These are phyloP conservation scores for Allygus modestus DNA, from an alignment of 2,888 invertebrate genomes.

Conservation along the genomic window DNA sequence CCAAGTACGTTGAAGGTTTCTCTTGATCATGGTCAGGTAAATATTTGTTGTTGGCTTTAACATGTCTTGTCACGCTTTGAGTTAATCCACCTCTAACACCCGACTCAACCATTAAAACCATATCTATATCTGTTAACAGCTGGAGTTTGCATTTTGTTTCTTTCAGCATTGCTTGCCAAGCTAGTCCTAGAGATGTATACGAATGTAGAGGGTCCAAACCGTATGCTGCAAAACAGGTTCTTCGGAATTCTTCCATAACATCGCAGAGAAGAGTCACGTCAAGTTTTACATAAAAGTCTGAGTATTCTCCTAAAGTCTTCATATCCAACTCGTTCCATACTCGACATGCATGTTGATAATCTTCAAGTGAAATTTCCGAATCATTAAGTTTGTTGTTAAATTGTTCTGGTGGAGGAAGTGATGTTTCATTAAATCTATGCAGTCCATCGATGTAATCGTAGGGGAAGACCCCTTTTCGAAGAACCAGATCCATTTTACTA, in stretches of 20 bases:
- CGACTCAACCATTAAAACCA: constrained; percentile 62
- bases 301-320: constrained; percentile 72
- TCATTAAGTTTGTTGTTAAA: constrained; percentile 70
- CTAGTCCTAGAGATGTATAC: constrained; percentile 61
- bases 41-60: constrained; percentile 59
- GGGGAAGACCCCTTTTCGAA: constrained; percentile 63
- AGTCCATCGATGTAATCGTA: constrained; percentile 68
- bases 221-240: constrained; percentile 43
- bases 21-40: constrained; percentile 55
- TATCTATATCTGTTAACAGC: constrained; percentile 63
- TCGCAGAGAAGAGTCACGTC: constrained; percentile 63
- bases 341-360: constrained; percentile 72
- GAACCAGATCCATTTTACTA: constrained; percentile 23
- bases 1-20: constrained; percentile 34
- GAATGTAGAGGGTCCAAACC: constrained; percentile 62
- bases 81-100: constrained; percentile 63
- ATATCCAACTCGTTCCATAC: constrained; percentile 72
- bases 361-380: constrained; percentile 67
- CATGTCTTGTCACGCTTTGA: constrained; percentile 55
- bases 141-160: constrained; percentile 60
- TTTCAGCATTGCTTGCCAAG: constrained; percentile 62
- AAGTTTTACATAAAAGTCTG: constrained; percentile 60
- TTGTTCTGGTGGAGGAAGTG: constrained; percentile 68
- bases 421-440: constrained; percentile 61
- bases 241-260: constrained; percentile 65